These are phyloP conservation scores for Agrotis exclamationis DNA, from an alignment of 2,888 invertebrate genomes.

Conservation along the genomic window DNA sequence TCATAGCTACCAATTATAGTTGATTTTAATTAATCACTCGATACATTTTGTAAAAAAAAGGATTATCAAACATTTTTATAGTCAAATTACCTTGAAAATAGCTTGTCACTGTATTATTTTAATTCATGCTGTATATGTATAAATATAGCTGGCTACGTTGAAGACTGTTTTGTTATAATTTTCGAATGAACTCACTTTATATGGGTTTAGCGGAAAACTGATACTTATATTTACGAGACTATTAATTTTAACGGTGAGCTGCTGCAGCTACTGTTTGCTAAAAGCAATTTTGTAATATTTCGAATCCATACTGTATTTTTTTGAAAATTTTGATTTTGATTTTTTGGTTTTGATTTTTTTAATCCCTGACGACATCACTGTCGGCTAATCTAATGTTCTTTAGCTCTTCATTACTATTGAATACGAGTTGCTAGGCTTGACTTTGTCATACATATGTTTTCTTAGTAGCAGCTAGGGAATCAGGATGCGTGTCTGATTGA, in stretches of 20 bases:
- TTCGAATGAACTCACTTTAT: not conserved
- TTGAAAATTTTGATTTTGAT: too few species aligned
- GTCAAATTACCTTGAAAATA: too few species aligned
- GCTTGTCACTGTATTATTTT: too few species aligned
- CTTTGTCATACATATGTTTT: not conserved
- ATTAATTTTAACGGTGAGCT: slow-evolving; percentile 5
- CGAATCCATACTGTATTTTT: not conserved
- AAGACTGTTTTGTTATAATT: slow-evolving; percentile 4
- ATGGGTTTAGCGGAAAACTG: slow-evolving; percentile 1
- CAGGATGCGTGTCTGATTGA: not conserved
- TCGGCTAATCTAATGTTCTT: too few species aligned
- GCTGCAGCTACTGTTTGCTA: not conserved
- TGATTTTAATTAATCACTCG: too few species aligned
- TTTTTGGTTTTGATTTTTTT: too few species aligned
- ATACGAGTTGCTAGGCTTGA: too few species aligned
- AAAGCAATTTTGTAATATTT: not conserved
- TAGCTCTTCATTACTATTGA: too few species aligned
- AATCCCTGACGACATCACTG: too few species aligned
- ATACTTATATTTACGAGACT: slow-evolving; percentile 5
- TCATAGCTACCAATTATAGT: too few species aligned
- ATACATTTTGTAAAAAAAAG: too few species aligned
- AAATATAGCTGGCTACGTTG: not conserved
- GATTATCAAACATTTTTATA: too few species aligned
- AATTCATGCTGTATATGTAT: slow-evolving; percentile 10
- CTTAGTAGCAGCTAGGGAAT: not conserved